Percentiles rank a stretch among this genome's conserved stretches.
Evolutionary conservation across 2,113 vertebrate species (phyloP).

Genomic region (Tretioscincus oriximinensis): DNA sequence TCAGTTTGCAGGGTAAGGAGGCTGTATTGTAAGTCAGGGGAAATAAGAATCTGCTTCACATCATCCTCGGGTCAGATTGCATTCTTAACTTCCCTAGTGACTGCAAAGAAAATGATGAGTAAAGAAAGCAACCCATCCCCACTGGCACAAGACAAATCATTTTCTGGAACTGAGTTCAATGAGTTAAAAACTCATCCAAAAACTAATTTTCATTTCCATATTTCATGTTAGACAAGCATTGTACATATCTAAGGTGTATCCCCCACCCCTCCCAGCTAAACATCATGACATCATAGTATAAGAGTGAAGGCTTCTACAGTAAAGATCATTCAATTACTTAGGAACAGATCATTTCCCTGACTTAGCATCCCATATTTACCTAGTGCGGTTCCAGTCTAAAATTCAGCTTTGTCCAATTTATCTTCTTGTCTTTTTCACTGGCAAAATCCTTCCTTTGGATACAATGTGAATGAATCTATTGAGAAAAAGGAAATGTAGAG

Average conservation of each 20-base stretch:
- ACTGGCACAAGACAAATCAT: not conserved
- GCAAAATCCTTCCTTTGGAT: too few species aligned
- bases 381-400: not conserved
- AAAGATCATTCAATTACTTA: not conserved
- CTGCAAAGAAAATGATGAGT: not conserved
- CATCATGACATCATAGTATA: not conserved
- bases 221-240: not conserved
- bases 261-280: too few species aligned
- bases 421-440: not conserved
- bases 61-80: too few species aligned
- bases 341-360: not conserved
- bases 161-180: not conserved
- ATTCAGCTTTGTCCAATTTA: not conserved
- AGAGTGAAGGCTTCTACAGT: not conserved
- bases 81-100: too few species aligned
- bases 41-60: too few species aligned
- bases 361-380: not conserved
- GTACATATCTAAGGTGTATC: not conserved
- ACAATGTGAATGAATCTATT: too few species aligned
- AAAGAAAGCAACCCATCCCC: not conserved
- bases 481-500: too few species aligned
- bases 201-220: not conserved
- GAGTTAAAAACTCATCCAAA: not conserved
- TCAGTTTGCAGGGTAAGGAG: too few species aligned
- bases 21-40: too few species aligned